Base-by-base conservation (phyloP, 2,113 vertebrate genomes). In the Tapirus terrestris region DNA sequence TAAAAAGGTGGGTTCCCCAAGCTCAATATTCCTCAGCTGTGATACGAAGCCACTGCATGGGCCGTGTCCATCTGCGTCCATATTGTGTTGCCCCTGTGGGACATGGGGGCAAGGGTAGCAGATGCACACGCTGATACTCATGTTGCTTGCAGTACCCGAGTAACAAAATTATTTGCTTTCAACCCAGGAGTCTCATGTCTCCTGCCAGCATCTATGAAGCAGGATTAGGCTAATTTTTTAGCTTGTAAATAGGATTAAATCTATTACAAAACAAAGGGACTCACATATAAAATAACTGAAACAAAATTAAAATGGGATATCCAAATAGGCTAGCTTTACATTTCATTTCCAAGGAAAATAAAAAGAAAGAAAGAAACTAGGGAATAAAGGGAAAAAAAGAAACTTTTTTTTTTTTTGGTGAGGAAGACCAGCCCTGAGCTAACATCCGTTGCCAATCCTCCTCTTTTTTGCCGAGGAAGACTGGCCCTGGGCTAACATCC, bases 281-380 rank as follows among this genome's bases (percentile, higher is more conserved):
- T 86, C 10, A 79, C 80, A 75, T 83, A 68, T 31, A 89, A 76
- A 85, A 85, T 68, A 61, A 60, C 6, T 79, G n/a, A 72, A 63
- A 61, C 21, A 36, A 58, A 92, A 77, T 95, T 84, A 67, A 92
- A 56, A 60, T 81, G 16, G 12, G 8, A 84, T 82, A 63, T 21
- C 0, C 27, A 81, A 81, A 21, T 45, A 65, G 11, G 72, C 45
- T 73, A 90, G 51, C 11, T 95, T 92, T 77, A 43, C 0, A 58
- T 63, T 93, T 85, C 14, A 96, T 79, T 95, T 91, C 16, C 60
- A 79, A 79, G 53, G 58, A 96, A 96, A 93, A 91, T 48, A 4
- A 56, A 67, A 77, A 33, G 21, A 85, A 58, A 91, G 61, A 73
- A 53, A 53, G 51, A 53, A 53, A 53, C 51, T 53, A 53, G 14